Base-by-base conservation (phyloP, 1,140 invertebrate species). In the Drosophila triauraria region DNA sequence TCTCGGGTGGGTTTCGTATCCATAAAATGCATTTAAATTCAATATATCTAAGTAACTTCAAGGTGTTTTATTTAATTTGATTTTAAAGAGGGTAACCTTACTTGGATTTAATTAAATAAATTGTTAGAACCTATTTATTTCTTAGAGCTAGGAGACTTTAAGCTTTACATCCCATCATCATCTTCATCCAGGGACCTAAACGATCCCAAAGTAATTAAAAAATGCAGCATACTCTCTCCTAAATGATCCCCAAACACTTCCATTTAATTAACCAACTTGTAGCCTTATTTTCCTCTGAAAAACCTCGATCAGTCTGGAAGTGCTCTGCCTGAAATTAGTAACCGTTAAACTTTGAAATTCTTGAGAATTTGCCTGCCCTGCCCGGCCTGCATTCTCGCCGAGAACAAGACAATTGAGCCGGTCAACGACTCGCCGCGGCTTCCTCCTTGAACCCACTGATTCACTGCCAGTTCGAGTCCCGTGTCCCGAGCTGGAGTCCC, bases 281-380 rank as follows among this genome's bases (percentile, higher is more conserved):
- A 15, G 12, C 4, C 9, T 3, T 40, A 9, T 38, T n/a, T 56
- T 25, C 13, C 15, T n/a, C 13, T 13, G 4, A 56, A 56, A 56
- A 56, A 23, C 32, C 2, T 6, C 3, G 12, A 20, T 38, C 3
- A 1, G 35, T 35, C 12, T 32, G 32, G 30, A 32, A 32, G 9
- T 30, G 56, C 40, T 40, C 27, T 6, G 27, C 56, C 53, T 4
- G 30, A 50, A 75, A 50, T 75, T 63, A 75, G 57, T 50, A 76
- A 77, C 74, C 61, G 74, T 76, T 77, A 75, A 75, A 77, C 58
- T 75, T 67, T 53, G 25, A 75, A 76, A 76, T 77, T 77, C 75
- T 20, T 54, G 15, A 23, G 75, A 77, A 77, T 48, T 60, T 67
- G 62, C 20, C 42, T 75, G 62, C 38, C 32, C 32, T 20, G 54